A percentile compares a stretch with the other conserved stretches of the same genome.
Evolutionary conservation across 2,113 vertebrate genomes (phyloP).

Genomic region (Charina bottae): DNA sequence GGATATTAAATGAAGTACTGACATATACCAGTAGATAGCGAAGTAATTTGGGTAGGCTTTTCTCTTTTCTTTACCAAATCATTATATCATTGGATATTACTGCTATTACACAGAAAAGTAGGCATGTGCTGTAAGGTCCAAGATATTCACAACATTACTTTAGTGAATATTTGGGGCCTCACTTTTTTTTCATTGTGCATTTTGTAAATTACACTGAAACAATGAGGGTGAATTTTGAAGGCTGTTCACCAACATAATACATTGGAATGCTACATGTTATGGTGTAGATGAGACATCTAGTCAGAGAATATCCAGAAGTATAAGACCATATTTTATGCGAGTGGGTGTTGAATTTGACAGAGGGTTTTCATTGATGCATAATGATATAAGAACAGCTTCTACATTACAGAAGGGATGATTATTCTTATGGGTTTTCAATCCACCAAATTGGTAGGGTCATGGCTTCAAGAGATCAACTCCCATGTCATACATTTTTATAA

Average conservation of each 20-base stretch:
- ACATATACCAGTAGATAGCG: not conserved
- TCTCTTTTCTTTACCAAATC: not conserved
- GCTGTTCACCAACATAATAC: not conserved
- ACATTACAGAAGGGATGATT: no score
- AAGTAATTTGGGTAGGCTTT: not conserved
- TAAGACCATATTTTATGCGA: not conserved
- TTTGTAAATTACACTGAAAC: not conserved
- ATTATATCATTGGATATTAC: conserved; percentile 1
- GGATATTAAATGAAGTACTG: not conserved
- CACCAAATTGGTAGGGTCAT: no score
- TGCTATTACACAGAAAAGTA: not conserved
- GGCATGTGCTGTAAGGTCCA: not conserved
- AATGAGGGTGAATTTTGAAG: not conserved
- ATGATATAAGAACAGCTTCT: not conserved
- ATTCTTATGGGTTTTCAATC: not conserved
- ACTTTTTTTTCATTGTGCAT: not conserved
- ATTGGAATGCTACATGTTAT: not conserved
- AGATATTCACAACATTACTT: not conserved
- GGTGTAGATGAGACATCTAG: not conserved
- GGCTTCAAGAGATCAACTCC: not conserved
- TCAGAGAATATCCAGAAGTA: not conserved
- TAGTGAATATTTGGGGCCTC: not conserved
- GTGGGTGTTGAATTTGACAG: not conserved
- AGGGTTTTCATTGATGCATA: not conserved
- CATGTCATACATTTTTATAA: not conserved